Evolutionary conservation across 1,140 invertebrate species (phyloP).

Genomic region (Sitophilus oryzae): DNA sequence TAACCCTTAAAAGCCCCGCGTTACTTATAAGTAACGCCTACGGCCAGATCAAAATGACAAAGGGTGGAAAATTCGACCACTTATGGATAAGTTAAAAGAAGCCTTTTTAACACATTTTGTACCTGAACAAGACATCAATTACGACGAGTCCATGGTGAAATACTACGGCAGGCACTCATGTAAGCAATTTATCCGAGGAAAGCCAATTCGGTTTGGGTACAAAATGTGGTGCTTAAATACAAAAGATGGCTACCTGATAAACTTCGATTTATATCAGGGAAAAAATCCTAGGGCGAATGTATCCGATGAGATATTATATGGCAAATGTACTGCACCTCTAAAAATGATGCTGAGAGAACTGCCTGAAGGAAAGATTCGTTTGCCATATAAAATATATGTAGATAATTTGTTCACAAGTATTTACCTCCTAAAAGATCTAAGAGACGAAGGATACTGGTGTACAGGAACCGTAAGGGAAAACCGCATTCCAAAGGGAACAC

Average conservation of each 20-base stretch:
- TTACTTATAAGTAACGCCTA: no score
- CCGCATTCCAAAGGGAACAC: constrained; percentile 19
- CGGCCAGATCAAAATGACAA: constrained; percentile 15
- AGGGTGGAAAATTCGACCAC: constrained; percentile 23
- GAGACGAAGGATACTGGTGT: constrained; percentile 15
- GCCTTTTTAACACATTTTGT: constrained; percentile 21
- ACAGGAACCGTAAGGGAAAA: constrained; percentile 26
- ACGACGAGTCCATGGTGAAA: constrained; percentile 33
- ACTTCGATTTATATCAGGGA: constrained; percentile 39
- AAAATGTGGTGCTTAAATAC: constrained; percentile 29
- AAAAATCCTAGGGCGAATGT: constrained; percentile 22
- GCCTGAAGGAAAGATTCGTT: constrained; percentile 6
- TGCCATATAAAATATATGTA: constrained; percentile 29
- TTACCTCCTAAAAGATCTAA: constrained; percentile 26
- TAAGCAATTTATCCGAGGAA: constrained; percentile 36
- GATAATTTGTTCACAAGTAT: constrained; percentile 37
- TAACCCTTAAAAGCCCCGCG: no score
- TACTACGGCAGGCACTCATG: constrained; percentile 35
- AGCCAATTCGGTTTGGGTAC: constrained; percentile 34
- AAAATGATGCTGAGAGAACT: constrained; percentile 29
- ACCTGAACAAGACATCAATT: constrained; percentile 18
- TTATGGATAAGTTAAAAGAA: constrained; percentile 22
- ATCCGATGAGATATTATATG: constrained; percentile 28
- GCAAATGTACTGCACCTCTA: constrained; percentile 30
- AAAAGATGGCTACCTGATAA: constrained; percentile 21